A percentile compares a stretch with the other conserved stretches of the same genome.
phyloP scores from a whole-genome alignment of 2,113 vertebrate genomes.

The Podiceps cristatus region DNA sequence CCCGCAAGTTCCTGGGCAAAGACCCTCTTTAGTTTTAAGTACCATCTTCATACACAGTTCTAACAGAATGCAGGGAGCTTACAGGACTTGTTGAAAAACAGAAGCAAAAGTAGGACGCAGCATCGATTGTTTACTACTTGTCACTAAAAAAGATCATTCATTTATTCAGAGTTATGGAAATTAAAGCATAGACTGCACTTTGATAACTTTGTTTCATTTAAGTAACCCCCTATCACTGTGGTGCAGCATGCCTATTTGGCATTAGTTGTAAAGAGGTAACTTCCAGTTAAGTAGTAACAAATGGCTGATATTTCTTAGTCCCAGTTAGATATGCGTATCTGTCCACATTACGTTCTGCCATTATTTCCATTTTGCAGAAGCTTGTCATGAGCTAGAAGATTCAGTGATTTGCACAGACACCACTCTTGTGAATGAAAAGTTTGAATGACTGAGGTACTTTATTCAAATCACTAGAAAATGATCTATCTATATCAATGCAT shows the following conservation, averaged over 20 bases:
- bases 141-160: not conserved
- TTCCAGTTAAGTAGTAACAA: not conserved
- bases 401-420: not conserved
- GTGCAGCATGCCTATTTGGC: not conserved
- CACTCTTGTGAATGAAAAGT: not conserved
- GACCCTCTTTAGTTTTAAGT: too few relatives aligned
- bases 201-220: not conserved
- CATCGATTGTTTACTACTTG: not conserved
- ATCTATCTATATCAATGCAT: not conserved
- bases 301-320: not conserved
- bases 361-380: not conserved
- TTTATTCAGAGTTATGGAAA: not conserved
- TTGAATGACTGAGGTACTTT: not conserved
- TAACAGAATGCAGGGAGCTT: not conserved
- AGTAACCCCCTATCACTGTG: not conserved
- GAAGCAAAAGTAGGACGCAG: not conserved
- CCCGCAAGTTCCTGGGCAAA: too few relatives aligned
- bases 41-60: not conserved
- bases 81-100: not conserved
- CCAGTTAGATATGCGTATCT: not conserved
- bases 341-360: not conserved
- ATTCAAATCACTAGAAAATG: not conserved
- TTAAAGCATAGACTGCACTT: not conserved
- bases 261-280: not conserved
- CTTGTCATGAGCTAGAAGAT: not conserved